These are phyloP conservation scores for Drosophila trapezifrons DNA, from an alignment of 1,140 invertebrate species.

Conservation along the genomic window DNA sequence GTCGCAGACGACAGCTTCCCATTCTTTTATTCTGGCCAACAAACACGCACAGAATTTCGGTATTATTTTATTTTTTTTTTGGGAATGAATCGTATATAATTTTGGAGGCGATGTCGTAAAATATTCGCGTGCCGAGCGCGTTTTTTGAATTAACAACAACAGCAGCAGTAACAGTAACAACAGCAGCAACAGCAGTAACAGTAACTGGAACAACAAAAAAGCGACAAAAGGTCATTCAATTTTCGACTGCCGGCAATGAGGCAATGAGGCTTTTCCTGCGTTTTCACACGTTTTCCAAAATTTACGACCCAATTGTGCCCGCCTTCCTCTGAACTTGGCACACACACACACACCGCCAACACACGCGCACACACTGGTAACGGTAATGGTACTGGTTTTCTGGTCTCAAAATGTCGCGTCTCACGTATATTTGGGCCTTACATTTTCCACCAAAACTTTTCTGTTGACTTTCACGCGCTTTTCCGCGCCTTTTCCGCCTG, in stretches of 20 bases:
- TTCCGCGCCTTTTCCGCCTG: conserved; percentile 38
- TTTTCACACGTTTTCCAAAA: conserved; percentile 80
- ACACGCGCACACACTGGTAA: conserved; percentile 7
- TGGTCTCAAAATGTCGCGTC: conserved; percentile 41
- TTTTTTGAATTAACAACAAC: conserved; percentile 63
- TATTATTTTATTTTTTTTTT: conserved; percentile 16
- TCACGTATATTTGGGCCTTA: conserved; percentile 40
- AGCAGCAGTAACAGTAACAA: conserved; percentile 31
- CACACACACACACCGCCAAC: conserved; percentile 25
- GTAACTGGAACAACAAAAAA: conserved; percentile 51
- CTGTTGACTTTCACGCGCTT: conserved; percentile 28
- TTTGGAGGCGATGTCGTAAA: conserved; percentile 74
- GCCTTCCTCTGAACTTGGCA: conserved; percentile 19
- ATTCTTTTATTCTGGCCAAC: conserved; percentile 52
- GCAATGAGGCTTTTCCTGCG: conserved; percentile 80
- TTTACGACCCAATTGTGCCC: conserved; percentile 68
- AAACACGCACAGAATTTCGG: conserved; percentile 51
- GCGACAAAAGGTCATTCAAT: conserved; percentile 72
- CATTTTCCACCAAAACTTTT: conserved; percentile 49
- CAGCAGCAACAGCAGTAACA: conserved; percentile 23
- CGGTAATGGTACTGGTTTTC: no score
- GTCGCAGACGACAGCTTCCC: conserved; percentile 23
- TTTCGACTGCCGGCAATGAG: conserved; percentile 72
- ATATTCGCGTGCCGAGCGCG: conserved; percentile 72
- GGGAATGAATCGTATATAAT: conserved; percentile 58